Base-by-base conservation (phyloP, 2,113 vertebrate species). In the Peucedramus taeniatus region DNA sequence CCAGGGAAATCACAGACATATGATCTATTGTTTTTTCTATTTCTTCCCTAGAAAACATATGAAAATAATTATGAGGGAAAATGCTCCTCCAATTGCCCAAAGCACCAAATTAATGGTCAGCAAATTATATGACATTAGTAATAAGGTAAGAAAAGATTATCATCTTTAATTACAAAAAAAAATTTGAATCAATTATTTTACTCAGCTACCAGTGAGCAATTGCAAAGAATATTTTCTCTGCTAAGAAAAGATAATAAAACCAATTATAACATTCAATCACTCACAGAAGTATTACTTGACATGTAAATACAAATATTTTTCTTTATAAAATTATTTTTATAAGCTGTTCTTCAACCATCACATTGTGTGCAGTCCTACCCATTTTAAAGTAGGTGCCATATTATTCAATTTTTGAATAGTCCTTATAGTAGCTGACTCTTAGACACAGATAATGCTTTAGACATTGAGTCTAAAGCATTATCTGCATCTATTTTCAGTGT, bases 111-210 rank as follows among this genome's bases (percentile, higher is more conserved):
- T 44, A 76, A 15, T 26, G 81, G 49, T 23, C 40, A 72, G 17
- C 11, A 49, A 13, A 66, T 54, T 35, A 44, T 23, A 84, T 49
- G 15, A 53, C 31, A 83, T 61, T 11, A 72, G 9, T 45, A 83
- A 66, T 33, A 81, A 61, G 15, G 40, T 39, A 69, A 59, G 21
- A 91, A 90, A 59, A 83, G 16, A 92, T 89, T 70, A 72, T 56
- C 6, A 80, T 66, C 69, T 90, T 91, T 75, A 94, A 93, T 79
- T 92, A 90, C 45, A 83, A 79, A 92, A 44, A 89, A 78, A 83
- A 71, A 7, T 22, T 69, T n/a, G 35, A 89, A 86, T 49, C 13
- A 54, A 59, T 64, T 89, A 60, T 80, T 83, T 89, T 57, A 76
- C 42, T 79, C 71, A 33, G 35, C 23, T 83, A n/a, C 31, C 2